These are phyloP conservation scores for Lampropteryx suffumata DNA, from an alignment of 2,888 invertebrate species.

Conservation along the genomic window DNA sequence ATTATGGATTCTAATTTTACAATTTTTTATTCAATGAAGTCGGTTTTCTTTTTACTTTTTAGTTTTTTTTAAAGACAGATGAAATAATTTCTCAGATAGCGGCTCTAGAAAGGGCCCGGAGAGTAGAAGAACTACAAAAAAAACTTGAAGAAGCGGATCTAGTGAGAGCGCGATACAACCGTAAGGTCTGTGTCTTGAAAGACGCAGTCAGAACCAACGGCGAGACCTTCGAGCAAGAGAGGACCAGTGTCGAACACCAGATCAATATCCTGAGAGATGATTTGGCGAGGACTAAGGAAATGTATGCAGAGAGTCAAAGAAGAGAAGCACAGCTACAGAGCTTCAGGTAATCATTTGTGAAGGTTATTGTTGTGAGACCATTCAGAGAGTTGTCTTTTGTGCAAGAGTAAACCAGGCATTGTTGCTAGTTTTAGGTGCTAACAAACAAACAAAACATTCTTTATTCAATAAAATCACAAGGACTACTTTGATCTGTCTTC, in stretches of 20 bases:
- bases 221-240: slow-evolving; percentile 87
- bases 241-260: slow-evolving; percentile 87
- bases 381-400: too few species aligned
- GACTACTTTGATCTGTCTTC: too few species aligned
- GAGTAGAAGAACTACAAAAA: slow-evolving; percentile 92
- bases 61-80: too few species aligned
- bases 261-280: slow-evolving; percentile 89
- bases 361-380: too few species aligned
- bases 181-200: slow-evolving; percentile 87
- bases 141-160: slow-evolving; percentile 91
- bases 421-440: too few species aligned
- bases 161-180: slow-evolving; percentile 87
- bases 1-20: too few species aligned
- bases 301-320: slow-evolving; percentile 88
- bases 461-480: too few species aligned
- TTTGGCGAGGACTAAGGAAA: slow-evolving; percentile 88
- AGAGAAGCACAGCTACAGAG: slow-evolving; percentile 90
- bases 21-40: too few species aligned
- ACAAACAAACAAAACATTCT: too few species aligned
- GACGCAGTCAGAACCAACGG: slow-evolving; percentile 87
- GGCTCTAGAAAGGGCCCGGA: slow-evolving; percentile 90
- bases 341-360: too few species aligned
- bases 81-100: slow-evolving; percentile 84
- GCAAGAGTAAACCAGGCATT: too few species aligned
- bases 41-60: too few species aligned